These are phyloP conservation scores for Sinocyclocheilus anophthalmus DNA, from an alignment of 2,113 vertebrate species.

Conservation along the genomic window DNA sequence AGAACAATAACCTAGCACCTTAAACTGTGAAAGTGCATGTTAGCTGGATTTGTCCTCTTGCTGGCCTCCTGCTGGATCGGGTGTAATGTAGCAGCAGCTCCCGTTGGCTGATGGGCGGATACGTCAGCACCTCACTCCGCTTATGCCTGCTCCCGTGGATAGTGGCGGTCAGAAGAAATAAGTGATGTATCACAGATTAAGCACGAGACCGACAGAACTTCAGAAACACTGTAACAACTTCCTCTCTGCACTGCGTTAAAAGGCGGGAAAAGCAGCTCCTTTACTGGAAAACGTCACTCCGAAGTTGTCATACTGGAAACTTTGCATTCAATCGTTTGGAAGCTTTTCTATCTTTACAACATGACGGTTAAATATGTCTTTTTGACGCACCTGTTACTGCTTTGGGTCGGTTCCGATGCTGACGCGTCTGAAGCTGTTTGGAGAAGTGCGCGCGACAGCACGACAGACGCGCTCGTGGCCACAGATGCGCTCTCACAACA, in stretches of 20 bases:
- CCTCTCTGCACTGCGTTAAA: neutral
- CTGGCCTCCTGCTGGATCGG: slow-evolving; percentile 17
- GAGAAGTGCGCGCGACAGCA: slow-evolving; percentile 52
- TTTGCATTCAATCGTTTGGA: slow-evolving; percentile 28
- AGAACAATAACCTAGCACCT: neutral
- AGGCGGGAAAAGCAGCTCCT: neutral
- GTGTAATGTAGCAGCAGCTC: slow-evolving; percentile 45
- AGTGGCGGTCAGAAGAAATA: slow-evolving; percentile 65
- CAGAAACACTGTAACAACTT: neutral
- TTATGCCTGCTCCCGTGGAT: slow-evolving; percentile 54
- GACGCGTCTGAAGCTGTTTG: slow-evolving; percentile 46
- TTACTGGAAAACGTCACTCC: slow-evolving; percentile 8
- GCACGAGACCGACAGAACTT: neutral
- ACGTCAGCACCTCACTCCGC: slow-evolving; percentile 68
- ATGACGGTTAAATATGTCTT: slow-evolving; percentile 65
- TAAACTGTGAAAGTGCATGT: slow-evolving; percentile 26
- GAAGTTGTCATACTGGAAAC: neutral
- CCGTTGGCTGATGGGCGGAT: slow-evolving; percentile 67
- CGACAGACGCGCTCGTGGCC: slow-evolving; percentile 53
- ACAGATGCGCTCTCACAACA: slow-evolving; percentile 82
- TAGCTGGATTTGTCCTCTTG: slow-evolving; percentile 22
- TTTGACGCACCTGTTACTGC: slow-evolving; percentile 62
- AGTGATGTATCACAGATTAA: slow-evolving; percentile 61
- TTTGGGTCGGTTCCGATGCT: slow-evolving; percentile 50
- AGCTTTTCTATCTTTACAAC: neutral